Evolutionary conservation across 2,113 vertebrate species (phyloP), one percentile per base, ranked within the genome.

Genomic region (Crotalus horridus): DNA sequence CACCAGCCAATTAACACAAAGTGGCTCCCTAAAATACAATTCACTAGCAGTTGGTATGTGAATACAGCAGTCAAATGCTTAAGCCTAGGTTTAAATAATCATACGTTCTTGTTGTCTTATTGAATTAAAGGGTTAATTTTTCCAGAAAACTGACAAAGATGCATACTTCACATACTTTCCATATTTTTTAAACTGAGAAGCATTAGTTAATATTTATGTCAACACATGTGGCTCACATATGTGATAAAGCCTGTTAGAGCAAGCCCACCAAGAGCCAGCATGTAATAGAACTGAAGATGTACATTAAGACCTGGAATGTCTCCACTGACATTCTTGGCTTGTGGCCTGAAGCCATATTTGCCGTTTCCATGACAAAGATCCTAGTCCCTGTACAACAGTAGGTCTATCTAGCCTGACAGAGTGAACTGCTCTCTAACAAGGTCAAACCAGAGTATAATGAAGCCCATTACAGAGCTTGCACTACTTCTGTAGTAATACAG

Each of bases 331-430:
- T 94, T 96, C 95, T 90, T 97, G 96, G 96, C 96, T 89, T 26
- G 33, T 69, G 92, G 96, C 96, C 96, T 59, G 86, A 95, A 96
- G 95, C 95, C 94, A 93, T 97, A 96, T 97, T 95, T 92, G 69
- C 94, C 90, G 95, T 96, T 96, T 96, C 96, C 97, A 97, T 96
- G 95, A 97, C 96, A 97, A 96, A 96, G 92, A 94, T 95, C 94
- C 93, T 94, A 95, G 95, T 95, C 58, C 92, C 89, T 90, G 93
- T 94, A 95, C 96, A 96, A 95, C 85, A 97, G 96, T 95, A 96
- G 93, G 95, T 90, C 95, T 95, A 93, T 93, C 93, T 91, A 96
- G 94, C 87, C 94, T 92, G 94, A 43, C 93, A 15, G 55, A 92
- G 88, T 56, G 46, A 59, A 94, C 92, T 93, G 93, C 87, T 95